A percentile compares a stretch with the other conserved stretches of the same genome.
phyloP scores from a whole-genome alignment of 2,888 invertebrate genomes.

The Eristalis pertinax region DNA sequence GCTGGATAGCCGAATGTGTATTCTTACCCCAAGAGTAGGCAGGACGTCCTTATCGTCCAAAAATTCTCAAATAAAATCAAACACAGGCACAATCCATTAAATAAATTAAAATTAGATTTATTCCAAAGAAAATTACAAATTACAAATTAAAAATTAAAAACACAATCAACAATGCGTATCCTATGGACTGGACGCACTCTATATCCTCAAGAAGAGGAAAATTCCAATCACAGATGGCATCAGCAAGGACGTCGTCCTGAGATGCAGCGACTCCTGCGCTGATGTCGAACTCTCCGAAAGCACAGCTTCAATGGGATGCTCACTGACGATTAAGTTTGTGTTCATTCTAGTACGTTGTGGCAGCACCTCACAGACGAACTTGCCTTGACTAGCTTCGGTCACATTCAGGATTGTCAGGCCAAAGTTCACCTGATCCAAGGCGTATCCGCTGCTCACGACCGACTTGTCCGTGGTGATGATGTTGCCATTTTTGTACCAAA shows the following conservation, averaged over 20 bases:
- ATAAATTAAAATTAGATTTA: constrained; percentile 69
- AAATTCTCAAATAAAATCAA: not conserved
- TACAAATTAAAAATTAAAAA: constrained; percentile 44
- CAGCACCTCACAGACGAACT: constrained; percentile 74
- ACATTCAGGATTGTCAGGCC: constrained; percentile 75
- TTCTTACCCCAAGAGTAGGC: too few relatives aligned
- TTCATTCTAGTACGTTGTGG: constrained; percentile 72
- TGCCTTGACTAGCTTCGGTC: constrained; percentile 74
- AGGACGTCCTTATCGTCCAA: not conserved
- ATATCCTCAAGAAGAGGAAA: constrained; percentile 65
- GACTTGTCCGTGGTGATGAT: constrained; percentile 73
- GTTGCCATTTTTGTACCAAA: constrained; percentile 74
- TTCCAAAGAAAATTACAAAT: constrained; percentile 34
- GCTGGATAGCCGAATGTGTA: too few relatives aligned
- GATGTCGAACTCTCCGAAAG: constrained; percentile 76
- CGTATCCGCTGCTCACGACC: constrained; percentile 73
- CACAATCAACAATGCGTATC: constrained; percentile 58
- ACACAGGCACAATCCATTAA: constrained; percentile 28
- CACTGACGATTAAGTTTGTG: constrained; percentile 72
- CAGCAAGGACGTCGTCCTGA: constrained; percentile 13
- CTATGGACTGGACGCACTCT: constrained; percentile 8
- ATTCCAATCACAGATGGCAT: constrained; percentile 59
- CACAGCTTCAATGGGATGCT: constrained; percentile 74
- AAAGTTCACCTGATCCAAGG: constrained; percentile 69
- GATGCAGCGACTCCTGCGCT: constrained; percentile 55